phyloP scores from a whole-genome alignment of 92 coral and sea anemone species.

The Phenganax marumi region DNA sequence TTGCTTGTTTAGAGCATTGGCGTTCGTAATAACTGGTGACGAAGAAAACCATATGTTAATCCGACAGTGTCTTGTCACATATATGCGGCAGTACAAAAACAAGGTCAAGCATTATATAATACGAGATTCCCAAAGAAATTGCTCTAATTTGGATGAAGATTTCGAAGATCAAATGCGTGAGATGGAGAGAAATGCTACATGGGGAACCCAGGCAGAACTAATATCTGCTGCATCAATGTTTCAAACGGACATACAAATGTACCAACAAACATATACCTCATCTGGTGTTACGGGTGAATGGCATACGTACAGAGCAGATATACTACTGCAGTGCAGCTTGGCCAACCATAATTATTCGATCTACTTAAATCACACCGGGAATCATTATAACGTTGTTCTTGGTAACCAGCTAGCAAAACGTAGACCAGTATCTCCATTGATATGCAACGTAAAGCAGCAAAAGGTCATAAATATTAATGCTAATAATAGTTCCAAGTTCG shows the following conservation, averaged over 20 bases:
- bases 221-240: constrained; percentile 25
- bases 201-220: constrained; percentile 29
- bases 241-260: constrained; percentile 20
- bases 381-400: constrained; percentile 7
- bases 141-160: constrained; percentile 1
- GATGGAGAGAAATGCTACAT: constrained; percentile 1
- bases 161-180: constrained; percentile 30
- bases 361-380: constrained; percentile 6
- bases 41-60: constrained; percentile 25
- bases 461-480: not conserved
- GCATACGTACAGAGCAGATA: constrained; percentile 17
- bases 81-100: constrained; percentile 21
- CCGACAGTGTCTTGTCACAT: constrained; percentile 4
- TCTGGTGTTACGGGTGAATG: constrained; percentile 2
- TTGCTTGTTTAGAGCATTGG: constrained; percentile 16
- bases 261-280: not conserved
- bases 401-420: not conserved
- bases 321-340: not conserved
- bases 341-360: not conserved
- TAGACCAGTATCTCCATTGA: not conserved
- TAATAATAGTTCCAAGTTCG: not conserved
- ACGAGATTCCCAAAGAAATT: constrained; percentile 9
- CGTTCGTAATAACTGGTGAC: constrained; percentile 20
- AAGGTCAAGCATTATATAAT: constrained; percentile 23
- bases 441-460: not conserved